Conservation (phyloP, 2,797 vertebrate species). For the Buphagus erythrorhynchus region DNA sequence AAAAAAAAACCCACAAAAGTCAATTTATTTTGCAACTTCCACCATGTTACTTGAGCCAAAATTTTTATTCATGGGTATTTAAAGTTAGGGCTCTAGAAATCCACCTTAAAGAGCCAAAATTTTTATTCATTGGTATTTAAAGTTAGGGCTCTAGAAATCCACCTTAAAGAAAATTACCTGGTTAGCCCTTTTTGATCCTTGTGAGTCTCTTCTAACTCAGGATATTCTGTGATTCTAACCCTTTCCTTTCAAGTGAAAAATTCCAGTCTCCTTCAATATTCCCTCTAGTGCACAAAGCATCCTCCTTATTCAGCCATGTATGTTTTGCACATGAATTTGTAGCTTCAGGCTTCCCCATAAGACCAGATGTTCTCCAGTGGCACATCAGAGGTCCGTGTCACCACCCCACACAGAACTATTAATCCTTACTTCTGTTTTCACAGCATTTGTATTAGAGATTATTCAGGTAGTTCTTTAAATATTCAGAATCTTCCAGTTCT, state of each 20-base stretch:
- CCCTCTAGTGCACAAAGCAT: neutral
- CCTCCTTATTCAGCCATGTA: rapidly evolving
- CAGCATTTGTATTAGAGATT: neutral
- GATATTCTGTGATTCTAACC: neutral
- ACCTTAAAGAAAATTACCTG: neutral
- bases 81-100: neutral
- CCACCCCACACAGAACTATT: neutral
- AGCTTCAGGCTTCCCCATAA: neutral
- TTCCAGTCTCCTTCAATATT: neutral
- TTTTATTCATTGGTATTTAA: neutral
- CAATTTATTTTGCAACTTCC: neutral
- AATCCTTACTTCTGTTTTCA: neutral
- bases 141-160: neutral
- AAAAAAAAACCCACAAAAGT: neutral
- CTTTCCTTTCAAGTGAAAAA: neutral
- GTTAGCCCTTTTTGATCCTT: neutral
- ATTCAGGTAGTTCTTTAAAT: neutral
- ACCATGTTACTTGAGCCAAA: rapidly evolving
- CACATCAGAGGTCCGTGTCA: neutral
- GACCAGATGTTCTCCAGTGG: neutral
- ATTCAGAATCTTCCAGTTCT: neutral
- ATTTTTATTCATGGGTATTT: neutral
- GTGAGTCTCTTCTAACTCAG: neutral
- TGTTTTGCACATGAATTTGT: neutral
- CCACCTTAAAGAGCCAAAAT: neutral